Evolutionary conservation across 2,113 vertebrate species (phyloP).

Genomic region (Toxotes chatareus): DNA sequence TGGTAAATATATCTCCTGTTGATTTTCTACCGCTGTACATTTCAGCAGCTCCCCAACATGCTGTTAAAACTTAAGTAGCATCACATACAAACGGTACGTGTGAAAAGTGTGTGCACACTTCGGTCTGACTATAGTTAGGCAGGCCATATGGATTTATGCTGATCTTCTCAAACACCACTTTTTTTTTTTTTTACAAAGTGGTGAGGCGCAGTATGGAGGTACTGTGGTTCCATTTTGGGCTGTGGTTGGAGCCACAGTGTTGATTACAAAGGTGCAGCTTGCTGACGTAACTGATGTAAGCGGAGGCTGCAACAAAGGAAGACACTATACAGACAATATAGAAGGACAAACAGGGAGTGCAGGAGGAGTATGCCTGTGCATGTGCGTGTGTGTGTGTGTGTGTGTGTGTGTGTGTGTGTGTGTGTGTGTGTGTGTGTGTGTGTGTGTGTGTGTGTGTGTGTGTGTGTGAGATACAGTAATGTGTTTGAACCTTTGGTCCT

Average conservation of each 20-base stretch:
- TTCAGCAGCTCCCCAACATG: neutral
- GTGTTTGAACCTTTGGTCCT: neutral
- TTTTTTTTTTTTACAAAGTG: neutral
- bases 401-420: too few species aligned
- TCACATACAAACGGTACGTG: neutral
- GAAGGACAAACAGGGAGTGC: neutral
- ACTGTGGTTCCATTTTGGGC: neutral
- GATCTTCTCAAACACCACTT: neutral
- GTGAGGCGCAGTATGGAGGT: neutral
- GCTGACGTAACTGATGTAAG: neutral
- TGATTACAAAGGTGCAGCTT: neutral
- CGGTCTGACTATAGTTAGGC: neutral
- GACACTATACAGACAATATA: neutral
- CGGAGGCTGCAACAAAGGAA: neutral
- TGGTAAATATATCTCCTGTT: too few species aligned
- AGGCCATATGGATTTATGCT: slow-evolving; percentile 4
- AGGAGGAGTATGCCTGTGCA: neutral
- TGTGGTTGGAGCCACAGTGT: neutral
- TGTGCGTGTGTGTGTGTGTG: too few species aligned
- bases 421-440: too few species aligned
- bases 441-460: too few species aligned
- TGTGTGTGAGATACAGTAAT: too few species aligned
- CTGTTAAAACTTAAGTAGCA: neutral
- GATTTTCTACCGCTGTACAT: neutral
- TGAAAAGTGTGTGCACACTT: neutral